Conservation (phyloP, 1,140 invertebrate species). For the Trichoplusia ni region DNA sequence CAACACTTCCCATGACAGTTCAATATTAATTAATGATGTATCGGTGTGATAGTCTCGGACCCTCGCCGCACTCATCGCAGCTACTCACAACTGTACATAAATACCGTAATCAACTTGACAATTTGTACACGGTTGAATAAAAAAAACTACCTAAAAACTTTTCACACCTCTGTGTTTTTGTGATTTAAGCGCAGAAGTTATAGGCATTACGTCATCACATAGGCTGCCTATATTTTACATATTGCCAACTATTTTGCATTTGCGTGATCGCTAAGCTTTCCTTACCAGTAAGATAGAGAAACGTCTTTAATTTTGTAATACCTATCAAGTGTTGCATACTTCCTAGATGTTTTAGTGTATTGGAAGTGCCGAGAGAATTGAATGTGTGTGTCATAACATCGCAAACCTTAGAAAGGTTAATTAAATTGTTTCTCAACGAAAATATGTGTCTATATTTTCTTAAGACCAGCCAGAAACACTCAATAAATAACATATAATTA, state of each 20-base stretch:
- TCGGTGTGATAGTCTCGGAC: constrained; percentile 32
- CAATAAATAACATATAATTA: neutral
- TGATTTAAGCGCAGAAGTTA: constrained; percentile 20
- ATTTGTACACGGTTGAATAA: constrained; percentile 28
- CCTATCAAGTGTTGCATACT: neutral
- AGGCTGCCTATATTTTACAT: neutral
- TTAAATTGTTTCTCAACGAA: neutral
- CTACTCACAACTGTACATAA: constrained; percentile 25
- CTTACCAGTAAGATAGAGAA: neutral
- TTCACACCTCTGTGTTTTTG: constrained; percentile 14
- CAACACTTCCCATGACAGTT: constrained; percentile 46
- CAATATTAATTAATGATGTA: constrained; percentile 46
- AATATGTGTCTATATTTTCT: too few relatives aligned
- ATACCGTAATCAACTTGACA: constrained; percentile 34
- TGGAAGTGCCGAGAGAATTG: neutral
- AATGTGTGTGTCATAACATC: neutral
- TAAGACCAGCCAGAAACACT: neutral
- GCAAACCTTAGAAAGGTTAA: neutral
- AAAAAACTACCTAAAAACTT: constrained; percentile 18
- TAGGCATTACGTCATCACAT: constrained; percentile 7
- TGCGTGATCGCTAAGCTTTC: neutral
- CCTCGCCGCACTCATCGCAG: constrained; percentile 3
- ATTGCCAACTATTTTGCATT: neutral
- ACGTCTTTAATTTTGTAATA: neutral
- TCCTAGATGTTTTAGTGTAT: neutral